Percentiles rank a stretch among this genome's conserved stretches.
phyloP scores from a whole-genome alignment of 2,113 vertebrate species.

The Scolopax mira region DNA sequence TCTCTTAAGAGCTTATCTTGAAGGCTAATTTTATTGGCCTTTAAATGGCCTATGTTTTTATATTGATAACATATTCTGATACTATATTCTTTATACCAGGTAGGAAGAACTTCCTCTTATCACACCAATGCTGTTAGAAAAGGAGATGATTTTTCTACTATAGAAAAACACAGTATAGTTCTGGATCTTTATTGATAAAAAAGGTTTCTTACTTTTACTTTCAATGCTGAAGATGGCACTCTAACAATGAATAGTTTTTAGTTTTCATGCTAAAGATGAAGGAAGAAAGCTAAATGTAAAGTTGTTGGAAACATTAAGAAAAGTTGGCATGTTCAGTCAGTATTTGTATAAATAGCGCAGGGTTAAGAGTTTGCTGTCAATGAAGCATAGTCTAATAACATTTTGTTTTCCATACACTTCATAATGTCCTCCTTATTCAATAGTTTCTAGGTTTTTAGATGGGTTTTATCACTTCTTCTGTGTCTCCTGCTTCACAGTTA shows the following conservation, averaged over 20 bases:
- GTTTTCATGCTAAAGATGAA: background rate
- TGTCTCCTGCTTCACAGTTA: background rate
- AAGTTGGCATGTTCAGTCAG: background rate
- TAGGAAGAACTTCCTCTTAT: background rate
- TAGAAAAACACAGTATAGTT: background rate
- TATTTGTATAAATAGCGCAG: background rate
- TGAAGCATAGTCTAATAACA: background rate
- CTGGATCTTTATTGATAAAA: background rate
- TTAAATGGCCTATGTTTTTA: background rate
- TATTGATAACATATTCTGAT: background rate
- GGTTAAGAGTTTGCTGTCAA: background rate
- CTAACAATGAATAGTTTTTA: background rate
- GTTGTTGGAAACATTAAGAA: background rate
- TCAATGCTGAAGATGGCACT: slow-evolving; percentile 25
- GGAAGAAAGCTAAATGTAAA: background rate
- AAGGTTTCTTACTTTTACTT: background rate
- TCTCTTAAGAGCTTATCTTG: background rate
- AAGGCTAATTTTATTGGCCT: background rate
- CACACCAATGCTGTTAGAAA: background rate
- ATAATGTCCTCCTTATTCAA: background rate
- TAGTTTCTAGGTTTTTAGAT: background rate
- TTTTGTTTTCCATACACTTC: background rate
- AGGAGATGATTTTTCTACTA: background rate
- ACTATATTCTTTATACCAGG: background rate
- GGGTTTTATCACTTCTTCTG: background rate